Conservation (phyloP, 2,797 vertebrate genomes). For the Yasuhikotakia modesta region DNA sequence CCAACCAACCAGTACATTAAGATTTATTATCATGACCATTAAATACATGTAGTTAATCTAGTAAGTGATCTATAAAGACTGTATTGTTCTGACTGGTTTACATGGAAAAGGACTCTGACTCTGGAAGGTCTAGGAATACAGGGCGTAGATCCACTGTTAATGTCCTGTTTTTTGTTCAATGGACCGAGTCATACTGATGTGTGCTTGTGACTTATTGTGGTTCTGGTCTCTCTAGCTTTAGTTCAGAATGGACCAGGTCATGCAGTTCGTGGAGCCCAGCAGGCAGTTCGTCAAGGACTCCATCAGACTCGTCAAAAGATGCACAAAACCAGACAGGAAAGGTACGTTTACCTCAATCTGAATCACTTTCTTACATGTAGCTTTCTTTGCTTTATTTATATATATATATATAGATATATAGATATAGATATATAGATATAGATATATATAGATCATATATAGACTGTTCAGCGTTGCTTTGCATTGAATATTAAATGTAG, state of each 20-base stretch:
- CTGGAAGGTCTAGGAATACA: no score
- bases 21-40: not conserved
- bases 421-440: no score
- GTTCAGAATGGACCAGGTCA: conserved; percentile 91
- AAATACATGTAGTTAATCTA: not conserved
- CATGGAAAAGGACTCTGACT: not conserved
- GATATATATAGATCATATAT: no score
- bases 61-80: not conserved
- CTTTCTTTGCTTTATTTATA: no score
- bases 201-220: not conserved
- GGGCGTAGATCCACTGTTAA: not conserved
- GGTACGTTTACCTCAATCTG: conserved; percentile 70
- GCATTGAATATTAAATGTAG: not conserved
- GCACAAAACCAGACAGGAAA: conserved; percentile 98
- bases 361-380: no score
- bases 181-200: not conserved
- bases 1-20: not conserved
- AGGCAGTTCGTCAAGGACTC: conserved; percentile 98
- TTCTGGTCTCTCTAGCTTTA: conserved; percentile 4
- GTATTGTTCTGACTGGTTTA: not conserved
- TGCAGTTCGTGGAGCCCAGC: conserved; percentile 97
- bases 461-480: no score
- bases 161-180: not conserved
- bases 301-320: conserved; percentile 95
- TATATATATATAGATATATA: no score